Evolutionary conservation across 1,140 invertebrate species (phyloP), one percentile per base, ranked within the genome.

Genomic region (Thaumetopoea pityocampa): DNA sequence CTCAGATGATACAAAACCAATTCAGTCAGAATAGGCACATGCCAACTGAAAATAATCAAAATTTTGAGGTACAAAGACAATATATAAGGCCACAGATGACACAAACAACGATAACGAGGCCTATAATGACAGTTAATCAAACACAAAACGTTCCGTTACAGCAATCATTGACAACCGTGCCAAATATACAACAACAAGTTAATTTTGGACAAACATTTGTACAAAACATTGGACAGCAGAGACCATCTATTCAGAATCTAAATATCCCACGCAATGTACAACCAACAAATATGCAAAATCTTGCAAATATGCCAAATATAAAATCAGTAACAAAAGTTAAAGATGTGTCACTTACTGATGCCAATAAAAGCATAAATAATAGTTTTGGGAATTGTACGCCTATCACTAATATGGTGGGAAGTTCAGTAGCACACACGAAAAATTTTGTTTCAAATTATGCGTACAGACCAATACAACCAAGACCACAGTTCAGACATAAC

Each of bases 401-500:
- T n/a, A n/a, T n/a, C n/a, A n/a, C n/a, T n/a, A n/a, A n/a, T n/a
- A n/a, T n/a, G n/a, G n/a, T n/a, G n/a, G n/a, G n/a, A n/a, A n/a
- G n/a, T n/a, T 11, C 32, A 10, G 28, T 14, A 18, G 28, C 48
- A 15, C 26, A 11, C 6, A 18, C 29, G 4, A 26, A 33, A n/a
- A 43, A 42, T 18, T 41, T 41, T 18, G 33, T 41, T 4, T 35
- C 26, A 14, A 44, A 47, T 27, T 47, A 54, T 9, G 19, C 46
- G 5, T 55, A 37, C 11, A 38, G 42, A 11, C 41, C 51, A 3
- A 56, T 61, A 32, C 57, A 61, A 19, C 52, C 50, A 8, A 47
- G 46, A 37, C 45, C 43, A 7, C 40, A 51, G 4, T 51, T 20
- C 3, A 29, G 17, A 18, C 12, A 9, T 36, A 1, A 14, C 34